These are phyloP conservation scores for Temnothorax ravouxi DNA, from an alignment of 2,888 invertebrate genomes.

Conservation along the genomic window DNA sequence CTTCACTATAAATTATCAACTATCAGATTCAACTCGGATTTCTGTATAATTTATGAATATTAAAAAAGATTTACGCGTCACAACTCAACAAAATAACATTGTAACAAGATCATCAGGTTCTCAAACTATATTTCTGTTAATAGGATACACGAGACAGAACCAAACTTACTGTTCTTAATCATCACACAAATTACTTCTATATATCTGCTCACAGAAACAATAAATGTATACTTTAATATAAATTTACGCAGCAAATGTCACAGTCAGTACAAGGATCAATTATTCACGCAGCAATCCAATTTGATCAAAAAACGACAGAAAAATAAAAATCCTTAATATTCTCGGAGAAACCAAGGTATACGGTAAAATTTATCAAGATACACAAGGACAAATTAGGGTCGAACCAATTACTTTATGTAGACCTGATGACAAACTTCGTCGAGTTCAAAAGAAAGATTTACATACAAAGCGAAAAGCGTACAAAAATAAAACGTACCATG, in stretches of 20 bases:
- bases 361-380: conserved; percentile 9
- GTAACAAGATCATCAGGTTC: conserved; percentile 49
- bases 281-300: conserved; percentile 25
- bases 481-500: conserved; percentile 86
- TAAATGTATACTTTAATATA: conserved; percentile 7
- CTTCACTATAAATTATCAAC: background rate
- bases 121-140: background rate
- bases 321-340: background rate
- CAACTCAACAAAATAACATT: background rate
- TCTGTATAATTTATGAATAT: background rate
- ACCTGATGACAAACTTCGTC: conserved; percentile 38
- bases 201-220: conserved; percentile 12
- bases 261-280: conserved; percentile 15
- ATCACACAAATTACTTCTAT: conserved; percentile 16
- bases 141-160: background rate
- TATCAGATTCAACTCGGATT: background rate
- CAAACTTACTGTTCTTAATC: conserved; percentile 28
- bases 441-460: conserved; percentile 59
- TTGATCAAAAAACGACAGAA: background rate
- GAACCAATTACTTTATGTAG: background rate
- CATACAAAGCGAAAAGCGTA: conserved; percentile 78
- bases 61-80: background rate
- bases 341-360: background rate
- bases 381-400: background rate
- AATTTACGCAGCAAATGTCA: conserved; percentile 18